Percentiles rank a stretch among this genome's conserved stretches.
phyloP scores from a whole-genome alignment of 2,888 invertebrate species.

The Hypena proboscidalis region DNA sequence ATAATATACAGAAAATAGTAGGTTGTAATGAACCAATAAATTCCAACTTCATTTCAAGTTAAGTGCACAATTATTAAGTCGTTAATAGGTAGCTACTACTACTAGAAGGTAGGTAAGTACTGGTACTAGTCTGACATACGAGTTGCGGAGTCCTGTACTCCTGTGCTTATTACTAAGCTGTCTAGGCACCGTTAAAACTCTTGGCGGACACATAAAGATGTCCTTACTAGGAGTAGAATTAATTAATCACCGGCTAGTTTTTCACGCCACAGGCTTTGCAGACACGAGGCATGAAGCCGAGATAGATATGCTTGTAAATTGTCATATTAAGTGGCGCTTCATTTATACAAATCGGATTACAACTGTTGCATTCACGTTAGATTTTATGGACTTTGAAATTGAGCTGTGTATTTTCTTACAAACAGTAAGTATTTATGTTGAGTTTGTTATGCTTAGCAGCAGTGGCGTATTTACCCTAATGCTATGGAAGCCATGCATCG shows the following conservation, averaged over 20 bases:
- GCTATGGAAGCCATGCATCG: too few species aligned
- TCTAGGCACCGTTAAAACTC: conserved; percentile 61
- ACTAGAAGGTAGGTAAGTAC: too few species aligned
- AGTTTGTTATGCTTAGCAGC: too few species aligned
- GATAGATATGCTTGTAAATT: conserved; percentile 67
- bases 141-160: conserved; percentile 23
- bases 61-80: conserved; percentile 8
- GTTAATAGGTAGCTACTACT: too few species aligned
- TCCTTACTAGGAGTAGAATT: conserved; percentile 62
- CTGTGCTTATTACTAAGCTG: conserved; percentile 48
- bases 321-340: conserved; percentile 68
- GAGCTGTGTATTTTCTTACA: conserved; percentile 48
- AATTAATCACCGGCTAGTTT: conserved; percentile 59
- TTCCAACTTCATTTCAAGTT: background rate
- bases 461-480: too few species aligned
- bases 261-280: conserved; percentile 44
- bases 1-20: too few species aligned
- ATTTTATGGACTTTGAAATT: conserved; percentile 58
- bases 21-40: too few species aligned
- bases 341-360: conserved; percentile 67
- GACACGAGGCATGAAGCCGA: conserved; percentile 40
- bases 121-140: conserved; percentile 7
- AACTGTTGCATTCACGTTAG: conserved; percentile 59
- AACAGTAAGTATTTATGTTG: too few species aligned
- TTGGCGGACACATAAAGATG: conserved; percentile 62